Conservation (phyloP, 2,888 invertebrate species). For the Drosophila infuscata region DNA sequence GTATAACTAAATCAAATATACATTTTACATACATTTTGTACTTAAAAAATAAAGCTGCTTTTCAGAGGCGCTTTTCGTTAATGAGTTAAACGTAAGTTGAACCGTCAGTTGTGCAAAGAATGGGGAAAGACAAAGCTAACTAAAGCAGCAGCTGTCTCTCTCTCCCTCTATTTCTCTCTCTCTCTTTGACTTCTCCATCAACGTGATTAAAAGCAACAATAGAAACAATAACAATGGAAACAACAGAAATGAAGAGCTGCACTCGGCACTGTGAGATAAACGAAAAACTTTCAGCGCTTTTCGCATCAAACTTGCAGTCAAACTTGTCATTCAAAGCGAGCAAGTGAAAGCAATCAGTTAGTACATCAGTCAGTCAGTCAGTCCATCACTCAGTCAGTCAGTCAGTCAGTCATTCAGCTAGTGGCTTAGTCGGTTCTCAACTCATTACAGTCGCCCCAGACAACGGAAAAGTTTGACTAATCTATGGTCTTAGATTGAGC, state of each 20-base stretch:
- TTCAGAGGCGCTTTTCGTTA: conserved; percentile 6
- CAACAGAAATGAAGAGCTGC: conserved; percentile 25
- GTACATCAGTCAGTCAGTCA: conserved; percentile 1
- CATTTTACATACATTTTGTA: neutral
- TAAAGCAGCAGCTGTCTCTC: conserved; percentile 27
- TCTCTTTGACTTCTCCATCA: conserved; percentile 19
- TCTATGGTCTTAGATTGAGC: conserved; percentile 55
- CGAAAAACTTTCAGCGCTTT: conserved; percentile 58
- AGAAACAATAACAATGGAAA: conserved; percentile 35
- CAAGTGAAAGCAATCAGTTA: conserved; percentile 26
- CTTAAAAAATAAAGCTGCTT: neutral
- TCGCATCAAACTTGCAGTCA: conserved; percentile 44
- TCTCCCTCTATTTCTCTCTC: neutral
- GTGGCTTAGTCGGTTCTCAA: conserved; percentile 40
- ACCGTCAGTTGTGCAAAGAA: conserved; percentile 1
- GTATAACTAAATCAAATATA: neutral
- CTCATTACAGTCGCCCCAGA: conserved; percentile 52
- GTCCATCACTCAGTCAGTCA: conserved; percentile 6
- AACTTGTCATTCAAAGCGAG: conserved; percentile 48
- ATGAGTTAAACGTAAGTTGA: conserved; percentile 12
- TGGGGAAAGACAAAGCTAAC: conserved; percentile 1
- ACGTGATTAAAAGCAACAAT: conserved; percentile 52
- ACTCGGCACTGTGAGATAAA: conserved; percentile 52
- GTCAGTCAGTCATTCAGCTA: conserved; percentile 1
- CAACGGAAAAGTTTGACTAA: conserved; percentile 55